phyloP scores from a whole-genome alignment of 2,888 invertebrate genomes.

The Zygaena filipendulae region DNA sequence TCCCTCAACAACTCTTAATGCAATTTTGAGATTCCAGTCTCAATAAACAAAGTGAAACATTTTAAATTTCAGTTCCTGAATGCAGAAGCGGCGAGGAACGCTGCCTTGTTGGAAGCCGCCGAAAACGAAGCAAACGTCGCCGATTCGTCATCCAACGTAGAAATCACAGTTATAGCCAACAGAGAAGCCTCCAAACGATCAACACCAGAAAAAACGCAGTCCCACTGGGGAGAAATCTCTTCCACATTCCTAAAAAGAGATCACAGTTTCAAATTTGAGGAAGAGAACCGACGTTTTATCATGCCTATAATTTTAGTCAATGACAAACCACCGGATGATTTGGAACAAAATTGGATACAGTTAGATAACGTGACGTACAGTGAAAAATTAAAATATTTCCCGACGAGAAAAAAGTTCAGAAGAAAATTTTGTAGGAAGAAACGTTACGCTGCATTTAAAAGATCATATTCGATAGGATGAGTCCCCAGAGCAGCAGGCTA shows the following conservation, averaged over 20 bases:
- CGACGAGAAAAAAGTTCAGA: constrained; percentile 38
- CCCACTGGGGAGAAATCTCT: constrained; percentile 30
- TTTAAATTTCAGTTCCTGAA: constrained; percentile 33
- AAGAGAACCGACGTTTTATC: constrained; percentile 23
- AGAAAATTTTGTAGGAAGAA: constrained; percentile 46
- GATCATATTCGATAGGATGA: constrained; percentile 55
- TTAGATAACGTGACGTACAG: constrained; percentile 34
- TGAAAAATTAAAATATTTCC: constrained; percentile 40
- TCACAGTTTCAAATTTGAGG: constrained; percentile 21
- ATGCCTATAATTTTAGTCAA: constrained; percentile 55
- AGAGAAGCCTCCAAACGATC: constrained; percentile 31
- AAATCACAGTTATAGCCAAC: constrained; percentile 32
- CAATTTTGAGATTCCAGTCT: too few species aligned
- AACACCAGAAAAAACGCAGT: constrained; percentile 27
- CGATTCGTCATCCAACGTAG: constrained; percentile 32
- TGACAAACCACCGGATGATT: constrained; percentile 49
- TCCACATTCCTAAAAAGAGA: constrained; percentile 28
- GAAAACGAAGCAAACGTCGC: constrained; percentile 30
- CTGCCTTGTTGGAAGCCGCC: constrained; percentile 22
- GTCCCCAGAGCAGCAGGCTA: constrained; percentile 1
- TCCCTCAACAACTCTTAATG: too few species aligned
- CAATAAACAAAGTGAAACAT: too few species aligned
- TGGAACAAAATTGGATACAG: constrained; percentile 45
- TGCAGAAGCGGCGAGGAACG: constrained; percentile 40
- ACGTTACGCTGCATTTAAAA: constrained; percentile 44